Evolutionary conservation across 2,888 invertebrate species (phyloP), one percentile per base, ranked within the genome.

Genomic region (Papilio demoleus): DNA sequence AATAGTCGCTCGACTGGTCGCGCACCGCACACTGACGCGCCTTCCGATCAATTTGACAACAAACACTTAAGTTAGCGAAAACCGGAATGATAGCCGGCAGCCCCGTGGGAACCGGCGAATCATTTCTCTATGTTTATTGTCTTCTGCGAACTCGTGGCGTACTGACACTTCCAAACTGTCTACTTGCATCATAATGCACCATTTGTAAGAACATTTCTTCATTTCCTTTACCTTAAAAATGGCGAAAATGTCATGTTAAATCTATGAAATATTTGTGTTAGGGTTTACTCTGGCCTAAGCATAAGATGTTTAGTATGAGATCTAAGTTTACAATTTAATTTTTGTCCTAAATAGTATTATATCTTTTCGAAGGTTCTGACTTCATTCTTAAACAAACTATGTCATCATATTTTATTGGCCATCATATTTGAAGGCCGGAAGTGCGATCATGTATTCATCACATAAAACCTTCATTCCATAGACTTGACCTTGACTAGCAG

Each of bases 41-140:
- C 86, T 87, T 85, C 84, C 88, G 90, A 90, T 91, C 89, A 90
- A 92, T 91, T 92, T 92, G 91, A 91, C 91, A 91, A 92, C 91
- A 92, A 91, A 90, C 88, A 87, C 88, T 88, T 86, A 85, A 86
- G 90, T 86, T 87, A 78, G 90, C 87, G 83, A 88, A 88, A 92
- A 91, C 91, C 90, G 91, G 91, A 87, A 84, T 87, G 81, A 77
- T 79, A 72, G 78, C 78, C 79, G 84, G 86, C 88, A 87, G 87
- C 87, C 88, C 86, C 90, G 88, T 89, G 88, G 91, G 92, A 92
- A 92, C 79, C 77, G 77, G 77, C 81, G 75, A 82, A 84, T 83
- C 84, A 85, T 86, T 84, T 86, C 86, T 86, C 86, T 85, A 81
- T 78, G 81, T 81, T 86, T 81, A 86, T 86, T 85, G 83, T 82